phyloP scores from a whole-genome alignment of 2,113 vertebrate species.

The Pontoporia blainvillei region DNA sequence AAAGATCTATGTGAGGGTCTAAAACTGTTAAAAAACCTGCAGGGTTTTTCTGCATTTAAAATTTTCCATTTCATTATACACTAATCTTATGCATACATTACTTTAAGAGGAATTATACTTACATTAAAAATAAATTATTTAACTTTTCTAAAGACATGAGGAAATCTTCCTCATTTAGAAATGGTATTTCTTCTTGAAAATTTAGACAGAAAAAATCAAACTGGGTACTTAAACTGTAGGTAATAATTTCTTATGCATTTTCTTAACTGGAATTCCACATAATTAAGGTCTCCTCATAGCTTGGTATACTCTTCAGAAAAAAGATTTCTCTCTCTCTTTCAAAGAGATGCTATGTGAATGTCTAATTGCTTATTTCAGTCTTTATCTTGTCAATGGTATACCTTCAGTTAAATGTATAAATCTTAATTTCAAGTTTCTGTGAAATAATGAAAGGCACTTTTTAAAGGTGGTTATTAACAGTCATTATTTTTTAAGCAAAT shows the following conservation, averaged over 20 bases:
- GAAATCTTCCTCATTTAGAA: background rate
- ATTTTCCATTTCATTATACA: background rate
- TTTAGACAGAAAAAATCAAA: background rate
- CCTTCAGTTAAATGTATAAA: background rate
- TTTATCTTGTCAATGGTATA: background rate
- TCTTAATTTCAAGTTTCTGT: background rate
- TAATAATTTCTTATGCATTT: background rate
- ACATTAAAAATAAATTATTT: background rate
- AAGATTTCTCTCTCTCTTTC: background rate
- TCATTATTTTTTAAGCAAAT: background rate
- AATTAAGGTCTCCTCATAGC: background rate
- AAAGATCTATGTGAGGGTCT: constrained; percentile 11
- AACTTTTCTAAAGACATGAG: background rate
- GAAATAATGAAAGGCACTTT: background rate
- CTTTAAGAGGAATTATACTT: background rate
- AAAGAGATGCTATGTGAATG: background rate
- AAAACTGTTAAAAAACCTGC: background rate
- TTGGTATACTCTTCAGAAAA: background rate
- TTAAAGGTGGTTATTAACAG: background rate
- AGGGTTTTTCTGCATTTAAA: background rate
- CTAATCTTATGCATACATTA: background rate
- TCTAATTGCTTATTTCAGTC: background rate
- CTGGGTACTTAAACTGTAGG: background rate
- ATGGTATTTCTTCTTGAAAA: background rate
- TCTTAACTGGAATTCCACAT: background rate